Evolutionary conservation across 2,113 vertebrate genomes (phyloP).

Genomic region (Furnarius figulus): DNA sequence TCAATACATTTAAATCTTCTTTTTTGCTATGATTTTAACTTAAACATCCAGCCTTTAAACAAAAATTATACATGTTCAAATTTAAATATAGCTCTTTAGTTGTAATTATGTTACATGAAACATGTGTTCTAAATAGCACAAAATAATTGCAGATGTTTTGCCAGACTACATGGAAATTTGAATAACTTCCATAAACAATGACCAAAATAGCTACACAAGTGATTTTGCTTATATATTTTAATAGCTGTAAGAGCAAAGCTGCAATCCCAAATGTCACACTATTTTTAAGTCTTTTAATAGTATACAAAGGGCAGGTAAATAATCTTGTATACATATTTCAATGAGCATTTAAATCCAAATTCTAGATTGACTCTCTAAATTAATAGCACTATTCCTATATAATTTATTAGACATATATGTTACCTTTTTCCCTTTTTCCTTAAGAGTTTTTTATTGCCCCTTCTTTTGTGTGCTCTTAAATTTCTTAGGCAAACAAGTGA

Average conservation of each 20-base stretch:
- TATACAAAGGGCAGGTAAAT: neutral
- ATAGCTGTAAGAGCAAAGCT: neutral
- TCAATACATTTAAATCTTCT: neutral
- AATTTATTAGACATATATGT: neutral
- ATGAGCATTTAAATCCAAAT: neutral
- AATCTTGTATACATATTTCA: neutral
- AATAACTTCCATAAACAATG: neutral
- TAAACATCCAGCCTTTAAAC: neutral
- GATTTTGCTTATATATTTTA: neutral
- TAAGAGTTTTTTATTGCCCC: neutral
- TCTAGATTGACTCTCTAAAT: neutral
- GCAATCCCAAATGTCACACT: neutral
- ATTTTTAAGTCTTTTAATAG: neutral
- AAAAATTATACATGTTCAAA: neutral
- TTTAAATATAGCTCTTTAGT: neutral
- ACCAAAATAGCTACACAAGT: neutral
- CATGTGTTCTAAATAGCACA: neutral
- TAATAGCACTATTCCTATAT: neutral
- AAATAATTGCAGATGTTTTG: neutral
- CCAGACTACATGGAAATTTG: neutral
- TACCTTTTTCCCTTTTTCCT: neutral
- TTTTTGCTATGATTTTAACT: neutral
- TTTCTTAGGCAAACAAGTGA: neutral
- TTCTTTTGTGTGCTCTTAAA: neutral
- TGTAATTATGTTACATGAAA: neutral